Evolutionary conservation across 64 coral and sea anemone genomes (phyloP).

Genomic region (Actinia tenebrosa): DNA sequence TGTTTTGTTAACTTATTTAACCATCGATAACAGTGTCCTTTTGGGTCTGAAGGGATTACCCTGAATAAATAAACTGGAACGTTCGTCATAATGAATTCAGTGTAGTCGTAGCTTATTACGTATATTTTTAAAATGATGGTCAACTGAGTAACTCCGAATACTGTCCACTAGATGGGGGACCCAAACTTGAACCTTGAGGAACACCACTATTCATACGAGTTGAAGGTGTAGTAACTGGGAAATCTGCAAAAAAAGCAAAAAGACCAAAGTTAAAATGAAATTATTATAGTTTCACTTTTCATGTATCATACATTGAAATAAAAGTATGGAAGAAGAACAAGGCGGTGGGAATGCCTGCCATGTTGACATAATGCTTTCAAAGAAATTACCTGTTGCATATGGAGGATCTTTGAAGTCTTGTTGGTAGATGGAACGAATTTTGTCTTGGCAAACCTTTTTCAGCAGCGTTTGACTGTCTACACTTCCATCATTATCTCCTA

Average conservation of each 20-base stretch:
- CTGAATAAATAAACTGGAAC: too few species aligned
- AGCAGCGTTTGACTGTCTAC: constrained; percentile 54
- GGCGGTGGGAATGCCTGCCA: background rate
- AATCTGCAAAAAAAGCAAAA: background rate
- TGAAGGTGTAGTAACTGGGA: background rate
- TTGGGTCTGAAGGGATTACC: too few species aligned
- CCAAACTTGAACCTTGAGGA: background rate
- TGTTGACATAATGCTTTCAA: background rate
- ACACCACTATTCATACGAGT: background rate
- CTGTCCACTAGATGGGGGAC: background rate
- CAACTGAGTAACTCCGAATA: background rate
- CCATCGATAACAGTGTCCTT: too few species aligned
- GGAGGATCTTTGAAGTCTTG: constrained; percentile 37
- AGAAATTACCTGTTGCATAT: constrained; percentile 16
- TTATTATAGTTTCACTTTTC: too few species aligned
- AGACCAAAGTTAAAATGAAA: background rate
- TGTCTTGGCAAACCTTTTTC: constrained; percentile 71
- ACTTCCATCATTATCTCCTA: constrained; percentile 8
- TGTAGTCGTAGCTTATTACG: too few species aligned
- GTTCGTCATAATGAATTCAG: too few species aligned
- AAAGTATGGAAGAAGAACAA: background rate
- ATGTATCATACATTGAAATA: too few species aligned
- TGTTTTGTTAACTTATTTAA: too few species aligned
- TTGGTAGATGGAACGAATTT: constrained; percentile 71
- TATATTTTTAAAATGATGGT: background rate